Percentiles rank a stretch among this genome's conserved stretches.
Evolutionary conservation across 2,888 invertebrate genomes (phyloP).

Genomic region (Synanthedon vespiformis): DNA sequence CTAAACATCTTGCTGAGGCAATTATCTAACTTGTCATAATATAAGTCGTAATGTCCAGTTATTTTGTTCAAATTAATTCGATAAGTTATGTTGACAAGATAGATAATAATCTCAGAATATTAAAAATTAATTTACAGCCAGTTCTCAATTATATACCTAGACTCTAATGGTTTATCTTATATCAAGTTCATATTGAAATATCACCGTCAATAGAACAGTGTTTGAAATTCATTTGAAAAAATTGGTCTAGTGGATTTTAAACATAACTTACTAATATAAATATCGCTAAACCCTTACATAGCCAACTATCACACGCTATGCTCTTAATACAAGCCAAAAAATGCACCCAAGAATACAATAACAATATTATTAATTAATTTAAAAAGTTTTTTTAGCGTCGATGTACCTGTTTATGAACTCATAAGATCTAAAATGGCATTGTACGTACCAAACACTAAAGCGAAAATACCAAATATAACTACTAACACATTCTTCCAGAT

Average conservation of each 20-base stretch:
- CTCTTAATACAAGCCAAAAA: neutral
- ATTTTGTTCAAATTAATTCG: too few species aligned
- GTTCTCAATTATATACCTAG: too few species aligned
- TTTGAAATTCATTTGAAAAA: neutral
- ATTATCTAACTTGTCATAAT: too few species aligned
- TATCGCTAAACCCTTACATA: conserved; percentile 11
- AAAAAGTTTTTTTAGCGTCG: conserved; percentile 19
- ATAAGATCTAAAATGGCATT: conserved; percentile 28
- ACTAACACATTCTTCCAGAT: conserved; percentile 85
- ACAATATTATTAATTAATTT: conserved; percentile 2
- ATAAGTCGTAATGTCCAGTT: too few species aligned
- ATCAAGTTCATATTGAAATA: too few species aligned
- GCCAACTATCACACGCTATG: conserved; percentile 5
- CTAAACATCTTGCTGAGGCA: too few species aligned
- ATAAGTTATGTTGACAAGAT: too few species aligned
- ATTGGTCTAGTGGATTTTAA: neutral
- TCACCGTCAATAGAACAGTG: too few species aligned
- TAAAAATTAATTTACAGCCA: too few species aligned
- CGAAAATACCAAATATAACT: conserved; percentile 79
- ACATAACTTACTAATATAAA: conserved; percentile 1
- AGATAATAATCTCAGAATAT: too few species aligned
- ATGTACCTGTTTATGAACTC: neutral
- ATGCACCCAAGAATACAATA: neutral
- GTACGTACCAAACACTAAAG: conserved; percentile 81
- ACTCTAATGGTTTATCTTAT: too few species aligned